phyloP scores from a whole-genome alignment of 23 tunicate species.

The Trididemnum miniatum region DNA sequence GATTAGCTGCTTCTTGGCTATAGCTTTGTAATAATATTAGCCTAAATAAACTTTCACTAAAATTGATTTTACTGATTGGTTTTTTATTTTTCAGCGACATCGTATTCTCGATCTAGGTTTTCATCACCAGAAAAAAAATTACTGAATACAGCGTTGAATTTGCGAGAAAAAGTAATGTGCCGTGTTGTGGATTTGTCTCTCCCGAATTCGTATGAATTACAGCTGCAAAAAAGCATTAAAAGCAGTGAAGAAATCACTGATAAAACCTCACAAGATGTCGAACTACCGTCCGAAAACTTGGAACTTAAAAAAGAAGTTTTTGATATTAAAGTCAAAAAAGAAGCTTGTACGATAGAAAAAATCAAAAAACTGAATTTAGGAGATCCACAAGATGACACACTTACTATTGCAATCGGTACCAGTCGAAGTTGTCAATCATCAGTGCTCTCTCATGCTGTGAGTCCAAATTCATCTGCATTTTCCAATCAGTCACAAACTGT shows the following conservation, averaged over 20 bases:
- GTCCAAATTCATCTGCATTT: conserved; percentile 11
- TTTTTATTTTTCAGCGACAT: neutral
- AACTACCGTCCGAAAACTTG: neutral
- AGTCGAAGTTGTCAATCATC: conserved; percentile 52
- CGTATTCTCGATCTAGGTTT: neutral
- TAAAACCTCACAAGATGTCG: neutral
- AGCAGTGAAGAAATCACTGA: neutral
- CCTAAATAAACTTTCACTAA: no score
- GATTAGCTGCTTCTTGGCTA: no score
- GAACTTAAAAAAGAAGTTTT: neutral
- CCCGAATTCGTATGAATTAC: conserved; percentile 25
- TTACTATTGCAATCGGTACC: conserved; percentile 42
- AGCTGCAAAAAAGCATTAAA: neutral
- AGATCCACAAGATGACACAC: conserved; percentile 20
- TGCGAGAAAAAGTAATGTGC: conserved; percentile 52
- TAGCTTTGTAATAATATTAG: no score
- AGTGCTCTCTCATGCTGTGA: conserved; percentile 29
- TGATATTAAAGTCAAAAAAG: neutral
- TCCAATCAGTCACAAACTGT: conserved; percentile 16
- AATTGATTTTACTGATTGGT: no score
- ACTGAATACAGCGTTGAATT: conserved; percentile 5
- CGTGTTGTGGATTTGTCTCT: conserved; percentile 63
- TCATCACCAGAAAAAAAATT: conserved; percentile 7
- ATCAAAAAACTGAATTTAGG: neutral
- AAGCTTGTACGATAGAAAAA: neutral